Percentiles rank a stretch among this genome's conserved stretches.
phyloP scores from a whole-genome alignment of 2,888 invertebrate species.

The Aphrophora alni region DNA sequence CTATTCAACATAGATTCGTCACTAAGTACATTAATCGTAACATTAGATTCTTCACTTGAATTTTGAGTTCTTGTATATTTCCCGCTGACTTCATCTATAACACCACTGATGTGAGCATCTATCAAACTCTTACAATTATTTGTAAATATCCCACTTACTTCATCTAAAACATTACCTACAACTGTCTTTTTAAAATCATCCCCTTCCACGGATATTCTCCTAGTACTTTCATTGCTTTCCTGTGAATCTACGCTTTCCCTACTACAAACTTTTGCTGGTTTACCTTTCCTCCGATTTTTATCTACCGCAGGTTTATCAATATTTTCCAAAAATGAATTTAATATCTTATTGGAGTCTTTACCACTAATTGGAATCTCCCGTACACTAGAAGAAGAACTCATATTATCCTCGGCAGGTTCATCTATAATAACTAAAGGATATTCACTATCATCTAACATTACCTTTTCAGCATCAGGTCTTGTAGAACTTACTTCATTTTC shows the following conservation, averaged over 20 bases:
- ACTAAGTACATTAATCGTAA: slow-evolving; percentile 27
- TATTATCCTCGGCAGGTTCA: slow-evolving; percentile 11
- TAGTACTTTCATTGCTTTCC: neutral
- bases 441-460: neutral
- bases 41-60: slow-evolving; percentile 3
- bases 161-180: neutral
- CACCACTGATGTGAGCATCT: neutral
- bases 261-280: slow-evolving; percentile 33
- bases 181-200: slow-evolving; percentile 3
- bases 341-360: neutral
- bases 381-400: neutral
- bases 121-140: neutral
- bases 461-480: neutral
- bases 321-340: neutral
- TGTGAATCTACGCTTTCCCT: slow-evolving; percentile 25
- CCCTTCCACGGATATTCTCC: neutral
- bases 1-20: slow-evolving; percentile 12
- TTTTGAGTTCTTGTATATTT: slow-evolving; percentile 13
- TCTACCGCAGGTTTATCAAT: neutral
- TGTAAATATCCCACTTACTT: neutral
- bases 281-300: slow-evolving; percentile 32
- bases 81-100: slow-evolving; percentile 28
- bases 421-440: slow-evolving; percentile 11
- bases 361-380: neutral
- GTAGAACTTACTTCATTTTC: neutral